Base-by-base conservation (phyloP, 2,797 vertebrate species). In the Rhinogobio ventralis region DNA sequence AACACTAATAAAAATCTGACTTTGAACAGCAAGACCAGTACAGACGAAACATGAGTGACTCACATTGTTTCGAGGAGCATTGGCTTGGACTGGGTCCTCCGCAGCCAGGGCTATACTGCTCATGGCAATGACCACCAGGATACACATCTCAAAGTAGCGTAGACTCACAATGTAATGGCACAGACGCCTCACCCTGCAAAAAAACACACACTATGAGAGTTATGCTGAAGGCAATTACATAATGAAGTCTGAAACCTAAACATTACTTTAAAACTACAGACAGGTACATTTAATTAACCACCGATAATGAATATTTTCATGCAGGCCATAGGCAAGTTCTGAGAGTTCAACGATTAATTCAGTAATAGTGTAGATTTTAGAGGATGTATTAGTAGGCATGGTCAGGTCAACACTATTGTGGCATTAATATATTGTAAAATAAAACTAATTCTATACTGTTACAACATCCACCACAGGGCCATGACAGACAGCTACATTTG, bases 61-160 rank as follows among this genome's bases (percentile, higher is more conserved):
- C 91, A 99, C 98, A 0, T 97, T 96, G 45, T 99, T 99, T 78
- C 96, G 95, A 0, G 96, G 96, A 0, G 97, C 96, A 28, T 98
- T 96, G 0, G 97, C 95, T 46, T 95, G 95, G 20, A 99, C 98
- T 0, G 98, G 98, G 81, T 99, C 98, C 81, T 99, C 98, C 0
- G 98, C 97, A 5, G 98, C 98, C 92, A 99, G 90, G 73, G 98
- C 98, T 0, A 99, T 97, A 92, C 98, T 99, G 92, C 98, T 99
- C 94, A 99, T 96, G 6, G 96, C 94, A 2, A 99, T 99, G 79
- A 99, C 98, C 0, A 97, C 94, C 7, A 99, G 95, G 91, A 99
- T 99, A 87, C 96, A 97, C 97, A 98, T 98, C 94, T 99, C 98
- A 0, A 99, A 99, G 87, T 99, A 98, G 55, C 96, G 96, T 92